These are phyloP conservation scores for Branchellion lobata DNA, from an alignment of 2,888 invertebrate genomes.

Conservation along the genomic window DNA sequence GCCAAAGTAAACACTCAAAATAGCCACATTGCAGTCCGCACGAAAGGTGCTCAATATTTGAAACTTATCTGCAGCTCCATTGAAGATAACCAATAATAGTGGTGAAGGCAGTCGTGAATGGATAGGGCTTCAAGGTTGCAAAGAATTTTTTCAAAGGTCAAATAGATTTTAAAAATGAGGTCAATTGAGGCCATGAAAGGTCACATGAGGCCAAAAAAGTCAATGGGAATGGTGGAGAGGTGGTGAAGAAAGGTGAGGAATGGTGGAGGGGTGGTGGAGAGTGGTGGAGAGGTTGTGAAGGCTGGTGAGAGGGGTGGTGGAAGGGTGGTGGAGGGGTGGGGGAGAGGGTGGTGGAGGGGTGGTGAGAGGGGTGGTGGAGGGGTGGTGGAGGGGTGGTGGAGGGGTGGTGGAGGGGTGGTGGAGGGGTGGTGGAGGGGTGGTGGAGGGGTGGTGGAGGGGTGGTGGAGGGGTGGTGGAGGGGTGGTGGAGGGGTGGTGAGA, in stretches of 20 bases:
- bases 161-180: too few species aligned
- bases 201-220: too few species aligned
- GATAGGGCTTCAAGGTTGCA: too few species aligned
- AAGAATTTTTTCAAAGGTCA: too few species aligned
- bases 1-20: too few species aligned
- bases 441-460: background rate
- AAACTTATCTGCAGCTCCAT: too few species aligned
- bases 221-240: too few species aligned
- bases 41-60: too few species aligned
- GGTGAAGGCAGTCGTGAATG: too few species aligned
- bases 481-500: background rate
- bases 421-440: background rate
- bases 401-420: background rate
- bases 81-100: too few species aligned
- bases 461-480: background rate
- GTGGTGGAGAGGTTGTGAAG: background rate
- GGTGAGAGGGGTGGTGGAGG: background rate
- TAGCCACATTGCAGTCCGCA: too few species aligned
- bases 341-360: background rate
- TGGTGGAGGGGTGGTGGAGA: constrained; percentile 15
- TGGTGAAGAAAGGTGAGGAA: background rate
- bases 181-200: too few species aligned
- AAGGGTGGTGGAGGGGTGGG: background rate
- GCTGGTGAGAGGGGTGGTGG: background rate
- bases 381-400: background rate